Evolutionary conservation across 2,797 vertebrate species (phyloP).

Genomic region (Orientallactaga sibirica): DNA sequence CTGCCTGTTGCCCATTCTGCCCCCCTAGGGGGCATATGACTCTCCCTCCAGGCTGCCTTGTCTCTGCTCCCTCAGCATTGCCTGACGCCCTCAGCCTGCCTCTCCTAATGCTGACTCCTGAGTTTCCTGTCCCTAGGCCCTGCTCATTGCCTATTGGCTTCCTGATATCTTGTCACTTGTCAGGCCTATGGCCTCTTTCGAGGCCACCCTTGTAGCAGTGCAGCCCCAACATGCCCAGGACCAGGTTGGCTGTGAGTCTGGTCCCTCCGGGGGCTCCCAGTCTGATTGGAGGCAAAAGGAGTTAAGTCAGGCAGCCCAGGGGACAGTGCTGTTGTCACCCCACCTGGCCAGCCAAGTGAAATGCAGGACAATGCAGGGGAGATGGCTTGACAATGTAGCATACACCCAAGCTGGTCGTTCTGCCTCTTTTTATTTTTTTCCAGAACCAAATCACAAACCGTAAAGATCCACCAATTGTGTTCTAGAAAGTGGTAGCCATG

Average conservation of each 20-base stretch:
- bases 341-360: not conserved
- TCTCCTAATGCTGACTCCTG: not conserved
- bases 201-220: not conserved
- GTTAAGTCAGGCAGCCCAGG: not conserved
- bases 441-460: constrained; percentile 82
- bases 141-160: not conserved
- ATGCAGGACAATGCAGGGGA: constrained; percentile 54
- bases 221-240: not conserved
- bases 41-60: not conserved
- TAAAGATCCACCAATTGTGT: constrained; percentile 83
- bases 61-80: constrained; percentile 15
- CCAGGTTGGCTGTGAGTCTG: not conserved
- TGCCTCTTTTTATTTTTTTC: constrained; percentile 24
- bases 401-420: constrained; percentile 68
- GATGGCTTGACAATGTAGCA: constrained; percentile 18
- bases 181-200: not conserved
- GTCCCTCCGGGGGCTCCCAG: not conserved
- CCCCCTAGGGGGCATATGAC: not conserved
- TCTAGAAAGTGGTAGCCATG: constrained; percentile 87
- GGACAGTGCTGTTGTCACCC: not conserved
- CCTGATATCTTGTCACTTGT: not conserved
- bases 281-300: not conserved
- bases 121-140: not conserved
- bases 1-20: not conserved
- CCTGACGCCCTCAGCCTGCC: not conserved